phyloP scores from a whole-genome alignment of 2,888 invertebrate genomes.

The Ormia ochracea region DNA sequence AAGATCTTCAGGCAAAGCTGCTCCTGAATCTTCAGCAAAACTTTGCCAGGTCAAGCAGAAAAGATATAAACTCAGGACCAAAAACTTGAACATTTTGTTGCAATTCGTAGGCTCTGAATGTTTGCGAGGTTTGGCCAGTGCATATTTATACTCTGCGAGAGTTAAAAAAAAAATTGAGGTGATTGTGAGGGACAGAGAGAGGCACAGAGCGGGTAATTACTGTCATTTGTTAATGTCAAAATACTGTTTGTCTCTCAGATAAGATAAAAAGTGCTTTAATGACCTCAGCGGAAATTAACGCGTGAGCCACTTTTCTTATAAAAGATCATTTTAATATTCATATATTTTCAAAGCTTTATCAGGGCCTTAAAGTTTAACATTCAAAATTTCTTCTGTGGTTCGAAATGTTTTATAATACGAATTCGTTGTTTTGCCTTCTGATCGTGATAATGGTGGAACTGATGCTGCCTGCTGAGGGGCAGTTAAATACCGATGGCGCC shows the following conservation, averaged over 20 bases:
- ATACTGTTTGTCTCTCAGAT: not conserved
- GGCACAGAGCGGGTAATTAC: not conserved
- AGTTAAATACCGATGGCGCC: not conserved
- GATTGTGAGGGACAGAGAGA: not conserved
- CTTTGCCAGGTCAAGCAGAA: conserved; percentile 1
- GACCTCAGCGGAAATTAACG: not conserved
- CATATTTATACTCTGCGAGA: conserved; percentile 5
- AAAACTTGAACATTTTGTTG: conserved; percentile 23
- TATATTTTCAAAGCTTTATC: not conserved
- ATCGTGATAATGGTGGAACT: not conserved
- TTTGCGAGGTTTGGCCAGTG: not conserved
- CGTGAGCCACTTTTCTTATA: not conserved
- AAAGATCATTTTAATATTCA: not conserved
- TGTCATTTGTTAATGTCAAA: conserved; percentile 22
- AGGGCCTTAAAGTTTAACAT: not conserved
- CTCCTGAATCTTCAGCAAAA: not conserved
- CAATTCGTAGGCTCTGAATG: not conserved
- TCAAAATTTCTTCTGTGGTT: not conserved
- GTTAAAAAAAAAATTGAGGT: too few species aligned
- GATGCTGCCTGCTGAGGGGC: not conserved
- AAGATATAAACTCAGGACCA: not conserved
- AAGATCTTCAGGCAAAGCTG: too few species aligned
- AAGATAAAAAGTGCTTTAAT: not conserved
- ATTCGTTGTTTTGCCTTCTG: not conserved
- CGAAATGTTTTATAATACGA: conserved; percentile 26